A percentile compares a stretch with the other conserved stretches of the same genome.
Evolutionary conservation across 2,888 invertebrate genomes (phyloP).

Genomic region (Dryobota labecula): DNA sequence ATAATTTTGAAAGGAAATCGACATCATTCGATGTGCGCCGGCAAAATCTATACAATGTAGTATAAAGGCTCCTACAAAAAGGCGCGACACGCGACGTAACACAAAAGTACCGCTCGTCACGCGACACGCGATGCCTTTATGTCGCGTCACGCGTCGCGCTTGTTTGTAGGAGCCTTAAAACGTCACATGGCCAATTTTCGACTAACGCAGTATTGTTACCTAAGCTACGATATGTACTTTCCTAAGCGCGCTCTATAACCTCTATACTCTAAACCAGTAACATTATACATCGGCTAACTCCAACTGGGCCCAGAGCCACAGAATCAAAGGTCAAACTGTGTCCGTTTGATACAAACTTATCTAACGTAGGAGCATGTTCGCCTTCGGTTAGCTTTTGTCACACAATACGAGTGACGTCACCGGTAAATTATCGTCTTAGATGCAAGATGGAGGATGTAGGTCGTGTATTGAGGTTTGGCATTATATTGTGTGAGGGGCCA

Average conservation of each 20-base stretch:
- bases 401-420: conserved; percentile 55
- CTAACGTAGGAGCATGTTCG: conserved; percentile 55
- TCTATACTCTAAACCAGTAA: conserved; percentile 48
- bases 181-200: no score
- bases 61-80: no score
- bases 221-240: no score
- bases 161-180: no score
- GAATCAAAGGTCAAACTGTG: conserved; percentile 58
- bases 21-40: no score
- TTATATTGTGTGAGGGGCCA: conserved; percentile 45
- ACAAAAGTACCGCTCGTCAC: no score
- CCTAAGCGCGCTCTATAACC: conserved; percentile 25
- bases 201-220: no score
- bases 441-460: conserved; percentile 40
- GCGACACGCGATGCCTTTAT: no score
- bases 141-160: no score
- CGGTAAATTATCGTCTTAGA: conserved; percentile 34
- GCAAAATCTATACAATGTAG: no score
- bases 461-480: conserved; percentile 29
- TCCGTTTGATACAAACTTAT: conserved; percentile 57
- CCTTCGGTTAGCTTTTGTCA: conserved; percentile 57
- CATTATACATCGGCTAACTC: conserved; percentile 45
- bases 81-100: no score
- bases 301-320: conserved; percentile 41
- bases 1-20: no score